phyloP scores from a whole-genome alignment of 2,797 vertebrate species.

The Merluccius polli region DNA sequence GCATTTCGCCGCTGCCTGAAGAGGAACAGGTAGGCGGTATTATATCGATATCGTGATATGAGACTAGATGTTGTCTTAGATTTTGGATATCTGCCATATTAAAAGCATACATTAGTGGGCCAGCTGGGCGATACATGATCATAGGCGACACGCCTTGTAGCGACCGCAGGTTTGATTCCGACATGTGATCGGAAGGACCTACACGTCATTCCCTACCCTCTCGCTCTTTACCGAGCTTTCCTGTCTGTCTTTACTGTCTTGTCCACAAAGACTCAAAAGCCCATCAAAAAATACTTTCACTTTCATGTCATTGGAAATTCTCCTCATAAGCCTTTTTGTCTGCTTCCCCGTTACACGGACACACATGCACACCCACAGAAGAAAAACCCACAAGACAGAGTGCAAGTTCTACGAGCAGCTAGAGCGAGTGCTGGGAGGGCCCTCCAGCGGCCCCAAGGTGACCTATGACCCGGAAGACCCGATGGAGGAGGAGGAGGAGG shows the following conservation, averaged over 20 bases:
- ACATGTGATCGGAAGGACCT: too few relatives aligned
- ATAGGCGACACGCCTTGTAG: too few relatives aligned
- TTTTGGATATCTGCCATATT: too few relatives aligned
- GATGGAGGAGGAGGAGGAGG: slow-evolving; percentile 41
- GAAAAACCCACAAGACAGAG: slow-evolving; percentile 56
- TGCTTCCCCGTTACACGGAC: neutral
- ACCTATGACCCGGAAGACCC: slow-evolving; percentile 54
- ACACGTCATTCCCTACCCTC: too few relatives aligned
- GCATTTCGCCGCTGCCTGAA: slow-evolving; percentile 53
- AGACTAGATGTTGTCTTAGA: too few relatives aligned
- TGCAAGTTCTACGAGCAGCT: slow-evolving; percentile 64
- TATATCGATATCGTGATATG: too few relatives aligned
- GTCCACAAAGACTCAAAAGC: neutral
- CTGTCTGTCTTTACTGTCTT: too few relatives aligned
- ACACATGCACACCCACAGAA: slow-evolving; percentile 16
- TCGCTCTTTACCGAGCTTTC: too few relatives aligned
- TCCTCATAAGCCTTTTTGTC: slow-evolving; percentile 1
- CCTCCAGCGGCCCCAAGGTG: slow-evolving; percentile 48
- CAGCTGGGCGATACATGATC: too few relatives aligned
- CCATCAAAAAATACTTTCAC: too few relatives aligned
- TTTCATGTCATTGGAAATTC: neutral
- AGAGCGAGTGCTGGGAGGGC: slow-evolving; percentile 48
- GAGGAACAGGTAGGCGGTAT: slow-evolving; percentile 52
- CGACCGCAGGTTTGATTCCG: too few relatives aligned
- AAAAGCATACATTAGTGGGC: too few relatives aligned